These are phyloP conservation scores for Piezodorus guildinii DNA, from an alignment of 1,140 invertebrate species.

Conservation along the genomic window DNA sequence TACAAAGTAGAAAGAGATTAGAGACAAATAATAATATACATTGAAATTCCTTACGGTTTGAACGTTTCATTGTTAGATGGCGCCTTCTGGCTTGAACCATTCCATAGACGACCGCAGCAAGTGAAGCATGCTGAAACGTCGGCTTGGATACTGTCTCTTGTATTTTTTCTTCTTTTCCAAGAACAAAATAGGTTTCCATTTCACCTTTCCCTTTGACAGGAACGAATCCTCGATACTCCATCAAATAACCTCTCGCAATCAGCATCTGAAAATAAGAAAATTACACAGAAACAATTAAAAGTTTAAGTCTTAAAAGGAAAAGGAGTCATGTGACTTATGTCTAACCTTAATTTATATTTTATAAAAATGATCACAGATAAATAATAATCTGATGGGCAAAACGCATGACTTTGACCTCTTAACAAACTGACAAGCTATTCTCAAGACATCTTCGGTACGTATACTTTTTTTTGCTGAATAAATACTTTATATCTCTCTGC, in stretches of 20 bases:
- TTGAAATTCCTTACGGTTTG: slow-evolving; percentile 25
- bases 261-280: slow-evolving; percentile 43
- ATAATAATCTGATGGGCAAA: no score
- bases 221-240: slow-evolving; percentile 66
- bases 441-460: no score
- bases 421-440: no score
- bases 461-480: no score
- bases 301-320: no score
- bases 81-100: slow-evolving; percentile 58
- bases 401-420: no score
- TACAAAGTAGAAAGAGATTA: not conserved
- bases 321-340: no score
- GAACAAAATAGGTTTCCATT: slow-evolving; percentile 88
- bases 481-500: no score
- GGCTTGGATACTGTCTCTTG: slow-evolving; percentile 44
- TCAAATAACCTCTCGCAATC: slow-evolving; percentile 53
- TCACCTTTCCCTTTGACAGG: slow-evolving; percentile 89
- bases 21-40: slow-evolving; percentile 10
- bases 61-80: slow-evolving; percentile 32
- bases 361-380: no score
- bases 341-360: no score
- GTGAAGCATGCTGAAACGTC: slow-evolving; percentile 58
- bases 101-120: slow-evolving; percentile 78
- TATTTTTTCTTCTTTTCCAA: slow-evolving; percentile 37
- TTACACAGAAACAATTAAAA: no score